Percentiles rank a stretch among this genome's conserved stretches.
phyloP scores from a whole-genome alignment of 2,797 vertebrate species.

The Bryconaethiops microstoma region DNA sequence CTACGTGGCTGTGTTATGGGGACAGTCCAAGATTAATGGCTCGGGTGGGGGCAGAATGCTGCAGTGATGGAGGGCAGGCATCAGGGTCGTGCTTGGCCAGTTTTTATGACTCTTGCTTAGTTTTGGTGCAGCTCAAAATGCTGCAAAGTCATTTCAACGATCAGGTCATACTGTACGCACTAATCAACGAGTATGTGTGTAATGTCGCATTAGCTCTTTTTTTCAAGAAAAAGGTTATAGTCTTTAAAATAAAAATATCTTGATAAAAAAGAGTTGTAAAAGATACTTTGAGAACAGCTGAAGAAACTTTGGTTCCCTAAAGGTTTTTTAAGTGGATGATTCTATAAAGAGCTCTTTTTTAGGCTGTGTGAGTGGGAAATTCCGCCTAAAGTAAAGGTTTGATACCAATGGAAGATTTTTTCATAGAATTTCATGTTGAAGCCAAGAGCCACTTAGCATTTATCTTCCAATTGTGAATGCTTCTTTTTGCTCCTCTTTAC shows the following conservation, averaged over 20 bases:
- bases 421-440: neutral
- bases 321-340: too few relatives aligned
- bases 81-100: conserved; percentile 45
- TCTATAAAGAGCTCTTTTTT: neutral
- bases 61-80: conserved; percentile 45
- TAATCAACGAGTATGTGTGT: neutral
- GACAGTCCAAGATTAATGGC: conserved; percentile 36
- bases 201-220: neutral
- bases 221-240: neutral
- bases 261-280: too few relatives aligned
- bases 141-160: conserved; percentile 52
- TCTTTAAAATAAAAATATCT: neutral
- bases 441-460: neutral
- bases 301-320: too few relatives aligned
- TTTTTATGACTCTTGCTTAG: conserved; percentile 37
- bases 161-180: conserved; percentile 27
- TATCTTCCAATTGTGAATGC: neutral
- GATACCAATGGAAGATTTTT: neutral
- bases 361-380: neutral
- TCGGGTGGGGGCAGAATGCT: conserved; percentile 33
- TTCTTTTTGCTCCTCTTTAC: neutral
- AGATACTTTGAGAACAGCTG: too few relatives aligned
- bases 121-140: conserved; percentile 46
- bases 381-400: neutral
- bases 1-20: conserved; percentile 22